Percentiles rank a stretch among this genome's conserved stretches.
phyloP scores from a whole-genome alignment of 2,888 invertebrate species.

The Onchidella celtica region DNA sequence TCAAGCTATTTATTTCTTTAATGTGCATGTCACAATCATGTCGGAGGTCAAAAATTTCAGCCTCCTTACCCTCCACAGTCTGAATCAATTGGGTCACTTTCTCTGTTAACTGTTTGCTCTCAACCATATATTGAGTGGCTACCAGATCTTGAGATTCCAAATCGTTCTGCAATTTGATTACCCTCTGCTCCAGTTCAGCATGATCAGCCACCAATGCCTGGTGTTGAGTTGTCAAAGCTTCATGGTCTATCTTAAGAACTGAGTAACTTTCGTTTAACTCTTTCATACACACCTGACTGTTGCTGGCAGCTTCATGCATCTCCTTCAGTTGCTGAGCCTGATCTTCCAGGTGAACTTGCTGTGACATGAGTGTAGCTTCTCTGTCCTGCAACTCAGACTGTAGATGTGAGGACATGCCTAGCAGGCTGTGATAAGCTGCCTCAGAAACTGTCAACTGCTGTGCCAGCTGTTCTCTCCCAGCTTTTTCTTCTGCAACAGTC shows the following conservation, averaged over 20 bases:
- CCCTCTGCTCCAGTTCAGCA: slow-evolving; percentile 32
- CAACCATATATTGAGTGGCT: slow-evolving; percentile 31
- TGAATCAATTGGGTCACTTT: slow-evolving; percentile 19
- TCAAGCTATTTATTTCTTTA: slow-evolving; percentile 44
- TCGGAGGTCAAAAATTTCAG: slow-evolving; percentile 12
- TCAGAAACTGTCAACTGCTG: background rate
- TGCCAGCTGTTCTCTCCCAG: background rate
- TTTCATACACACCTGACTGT: background rate
- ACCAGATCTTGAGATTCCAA: slow-evolving; percentile 32
- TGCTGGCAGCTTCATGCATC: background rate
- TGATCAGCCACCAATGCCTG: slow-evolving; percentile 6
- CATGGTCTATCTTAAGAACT: background rate
- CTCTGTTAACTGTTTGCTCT: slow-evolving; percentile 39
- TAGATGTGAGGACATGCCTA: slow-evolving; percentile 3
- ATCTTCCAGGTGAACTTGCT: background rate
- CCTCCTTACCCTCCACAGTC: slow-evolving; percentile 23
- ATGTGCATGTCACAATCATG: slow-evolving; percentile 34
- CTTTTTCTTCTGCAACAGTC: slow-evolving; percentile 1
- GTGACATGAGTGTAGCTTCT: slow-evolving; percentile 6
- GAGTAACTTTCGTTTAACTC: slow-evolving; percentile 23
- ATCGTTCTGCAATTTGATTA: slow-evolving; percentile 36
- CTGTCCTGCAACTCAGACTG: slow-evolving; percentile 23
- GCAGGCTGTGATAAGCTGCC: background rate
- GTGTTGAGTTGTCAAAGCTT: slow-evolving; percentile 9
- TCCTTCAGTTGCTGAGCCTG: slow-evolving; percentile 3